A percentile compares a stretch with the other conserved stretches of the same genome.
phyloP scores from a whole-genome alignment of 1,140 invertebrate genomes.

The Cheumatopsyche charites region DNA sequence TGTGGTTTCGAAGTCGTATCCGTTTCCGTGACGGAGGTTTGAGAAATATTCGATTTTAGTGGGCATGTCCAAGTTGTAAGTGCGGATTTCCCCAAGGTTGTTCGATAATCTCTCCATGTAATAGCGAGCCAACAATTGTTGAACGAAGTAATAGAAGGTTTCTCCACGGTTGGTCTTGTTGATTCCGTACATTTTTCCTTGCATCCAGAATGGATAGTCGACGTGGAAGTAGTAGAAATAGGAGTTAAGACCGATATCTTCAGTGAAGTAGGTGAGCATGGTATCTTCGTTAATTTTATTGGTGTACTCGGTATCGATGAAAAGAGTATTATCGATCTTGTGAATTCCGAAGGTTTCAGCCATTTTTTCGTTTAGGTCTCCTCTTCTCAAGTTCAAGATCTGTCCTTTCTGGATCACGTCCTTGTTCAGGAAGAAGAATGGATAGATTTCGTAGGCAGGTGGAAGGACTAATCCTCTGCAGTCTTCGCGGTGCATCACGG shows the following conservation, averaged over 20 bases:
- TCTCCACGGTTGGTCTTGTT: constrained; percentile 66
- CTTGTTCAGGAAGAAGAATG: constrained; percentile 61
- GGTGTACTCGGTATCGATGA: constrained; percentile 61
- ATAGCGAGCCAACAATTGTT: constrained; percentile 70
- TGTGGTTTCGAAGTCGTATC: constrained; percentile 63
- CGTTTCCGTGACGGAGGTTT: constrained; percentile 62
- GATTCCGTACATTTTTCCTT: constrained; percentile 61
- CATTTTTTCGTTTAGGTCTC: constrained; percentile 1
- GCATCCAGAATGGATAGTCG: constrained; percentile 71
- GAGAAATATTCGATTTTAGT: constrained; percentile 66
- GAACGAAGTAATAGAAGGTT: constrained; percentile 65
- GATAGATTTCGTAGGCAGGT: constrained; percentile 62
- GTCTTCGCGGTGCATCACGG: constrained; percentile 59
- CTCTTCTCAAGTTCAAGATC: constrained; percentile 60
- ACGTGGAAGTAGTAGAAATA: constrained; percentile 73
- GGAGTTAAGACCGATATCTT: constrained; percentile 72
- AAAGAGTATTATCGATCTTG: constrained; percentile 51
- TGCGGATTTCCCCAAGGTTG: constrained; percentile 65
- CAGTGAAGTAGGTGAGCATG: constrained; percentile 73
- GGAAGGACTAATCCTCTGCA: constrained; percentile 61
- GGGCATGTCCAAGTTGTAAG: constrained; percentile 62
- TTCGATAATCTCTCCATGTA: constrained; percentile 71
- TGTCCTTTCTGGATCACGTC: constrained; percentile 62
- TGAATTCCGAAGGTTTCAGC: constrained; percentile 56
- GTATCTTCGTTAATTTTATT: constrained; percentile 63